These are phyloP conservation scores for Aplysia californica DNA, from an alignment of 1,140 invertebrate genomes.

Conservation along the genomic window DNA sequence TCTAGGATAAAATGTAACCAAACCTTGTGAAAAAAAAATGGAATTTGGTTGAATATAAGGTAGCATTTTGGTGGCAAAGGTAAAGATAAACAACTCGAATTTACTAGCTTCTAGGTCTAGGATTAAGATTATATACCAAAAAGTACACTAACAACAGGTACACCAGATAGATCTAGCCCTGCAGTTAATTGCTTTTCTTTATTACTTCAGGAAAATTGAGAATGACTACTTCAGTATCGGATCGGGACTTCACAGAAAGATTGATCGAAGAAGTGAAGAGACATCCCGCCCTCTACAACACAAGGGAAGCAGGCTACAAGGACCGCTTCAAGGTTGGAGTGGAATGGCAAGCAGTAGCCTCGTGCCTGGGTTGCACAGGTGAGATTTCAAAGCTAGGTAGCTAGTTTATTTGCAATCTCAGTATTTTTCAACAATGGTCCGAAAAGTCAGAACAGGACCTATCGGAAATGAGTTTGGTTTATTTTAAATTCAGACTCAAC, in stretches of 20 bases:
- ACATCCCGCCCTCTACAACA: slow-evolving; percentile 79
- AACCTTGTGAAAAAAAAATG: no score
- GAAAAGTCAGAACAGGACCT: no score
- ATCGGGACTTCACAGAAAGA: not conserved
- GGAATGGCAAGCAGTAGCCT: slow-evolving; percentile 84
- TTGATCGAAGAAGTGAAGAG: not conserved
- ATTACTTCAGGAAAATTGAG: not conserved
- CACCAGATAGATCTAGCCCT: not conserved
- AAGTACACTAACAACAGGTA: no score
- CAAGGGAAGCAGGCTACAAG: slow-evolving; percentile 76
- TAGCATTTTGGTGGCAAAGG: no score
- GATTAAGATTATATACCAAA: no score
- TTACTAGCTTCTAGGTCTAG: no score
- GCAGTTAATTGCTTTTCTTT: not conserved
- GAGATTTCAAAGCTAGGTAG: not conserved
- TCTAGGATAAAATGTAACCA: no score
- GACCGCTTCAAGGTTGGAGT: slow-evolving; percentile 82
- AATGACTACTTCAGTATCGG: not conserved
- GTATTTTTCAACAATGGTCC: not conserved
- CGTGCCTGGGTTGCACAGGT: slow-evolving; percentile 25
- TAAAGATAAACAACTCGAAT: no score
- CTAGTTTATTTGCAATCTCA: not conserved
- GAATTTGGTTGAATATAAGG: no score
- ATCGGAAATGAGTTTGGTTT: no score
- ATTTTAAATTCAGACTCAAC: no score